These are phyloP conservation scores for Malurus alboscapulatus DNA, from an alignment of 2,113 vertebrate species.

Conservation along the genomic window DNA sequence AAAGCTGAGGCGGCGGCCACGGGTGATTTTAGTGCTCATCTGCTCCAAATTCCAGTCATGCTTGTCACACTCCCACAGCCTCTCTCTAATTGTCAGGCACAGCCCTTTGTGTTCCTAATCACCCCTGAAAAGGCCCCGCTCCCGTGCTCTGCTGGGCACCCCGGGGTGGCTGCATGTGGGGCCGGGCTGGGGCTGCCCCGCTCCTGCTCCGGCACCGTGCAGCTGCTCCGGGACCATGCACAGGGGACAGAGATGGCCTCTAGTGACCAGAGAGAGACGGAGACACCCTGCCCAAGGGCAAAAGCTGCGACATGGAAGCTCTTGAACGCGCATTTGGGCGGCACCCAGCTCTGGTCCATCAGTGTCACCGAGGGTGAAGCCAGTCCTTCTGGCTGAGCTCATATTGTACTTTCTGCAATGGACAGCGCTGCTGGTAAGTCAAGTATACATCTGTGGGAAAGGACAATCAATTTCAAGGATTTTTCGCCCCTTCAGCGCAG, in stretches of 20 bases:
- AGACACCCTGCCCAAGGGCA: not conserved
- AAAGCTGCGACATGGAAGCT: not conserved
- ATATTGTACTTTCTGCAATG: not conserved
- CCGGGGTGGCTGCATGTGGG: not conserved
- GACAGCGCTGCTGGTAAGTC: not conserved
- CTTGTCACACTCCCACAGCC: conserved; percentile 3
- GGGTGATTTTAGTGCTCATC: not conserved
- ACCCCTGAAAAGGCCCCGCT: not conserved
- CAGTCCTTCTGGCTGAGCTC: not conserved
- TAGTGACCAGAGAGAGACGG: not conserved
- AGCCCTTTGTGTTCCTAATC: conserved; percentile 37
- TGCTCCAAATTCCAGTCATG: conserved; percentile 56
- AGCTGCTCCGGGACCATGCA: not conserved
- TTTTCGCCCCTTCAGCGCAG: not conserved
- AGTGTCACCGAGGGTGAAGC: not conserved
- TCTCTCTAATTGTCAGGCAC: conserved; percentile 11
- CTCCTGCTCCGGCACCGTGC: not conserved
- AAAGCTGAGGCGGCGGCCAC: not conserved
- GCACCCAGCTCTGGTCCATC: not conserved
- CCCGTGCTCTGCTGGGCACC: not conserved
- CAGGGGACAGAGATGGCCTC: not conserved
- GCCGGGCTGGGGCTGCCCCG: not conserved
- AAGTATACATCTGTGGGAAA: not conserved
- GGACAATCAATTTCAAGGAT: not conserved
- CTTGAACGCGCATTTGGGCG: not conserved